Evolutionary conservation across 1,140 invertebrate genomes (phyloP), one percentile per base, ranked within the genome.

Genomic region (Chironomus tepperi): DNA sequence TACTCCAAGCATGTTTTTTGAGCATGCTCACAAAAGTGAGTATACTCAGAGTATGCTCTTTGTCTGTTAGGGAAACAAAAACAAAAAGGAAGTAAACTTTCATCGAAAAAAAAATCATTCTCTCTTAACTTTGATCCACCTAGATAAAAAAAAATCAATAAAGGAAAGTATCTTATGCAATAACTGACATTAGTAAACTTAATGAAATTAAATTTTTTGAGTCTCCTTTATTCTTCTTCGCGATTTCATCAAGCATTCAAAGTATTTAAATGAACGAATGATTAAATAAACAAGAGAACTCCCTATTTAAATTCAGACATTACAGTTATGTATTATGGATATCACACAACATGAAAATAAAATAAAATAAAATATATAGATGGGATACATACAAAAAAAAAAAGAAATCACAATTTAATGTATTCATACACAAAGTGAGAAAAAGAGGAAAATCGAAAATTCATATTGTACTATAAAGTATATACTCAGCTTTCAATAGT

Each of bases 31-130:
- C n/a, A n/a, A n/a, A n/a, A n/a, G n/a, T n/a, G n/a, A n/a, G n/a
- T n/a, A n/a, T n/a, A n/a, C n/a, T n/a, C n/a, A n/a, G n/a, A n/a
- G n/a, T n/a, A n/a, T n/a, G n/a, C n/a, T n/a, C n/a, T n/a, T n/a
- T n/a, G n/a, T n/a, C n/a, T n/a, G n/a, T n/a, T n/a, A n/a, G n/a
- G n/a, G n/a, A n/a, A n/a, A n/a, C n/a, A n/a, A n/a, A n/a, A n/a
- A n/a, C n/a, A n/a, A n/a, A n/a, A n/a, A 34, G 12, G 12, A 57
- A 15, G 9, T 12, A 57, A 57, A 57, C 47, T 57, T 57, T 57
- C 47, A 57, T 57, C 47, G 47, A 57, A 57, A 57, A n/a, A 57
- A 57, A n/a, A 12, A 57, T n/a, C 47, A 57, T 57, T 57, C 47
- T 57, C n/a, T 57, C 47, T 57, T n/a, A 57, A 57, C 12, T n/a